These are phyloP conservation scores for Coptodon bakossiorum DNA, from an alignment of 2,113 vertebrate species.

Conservation along the genomic window DNA sequence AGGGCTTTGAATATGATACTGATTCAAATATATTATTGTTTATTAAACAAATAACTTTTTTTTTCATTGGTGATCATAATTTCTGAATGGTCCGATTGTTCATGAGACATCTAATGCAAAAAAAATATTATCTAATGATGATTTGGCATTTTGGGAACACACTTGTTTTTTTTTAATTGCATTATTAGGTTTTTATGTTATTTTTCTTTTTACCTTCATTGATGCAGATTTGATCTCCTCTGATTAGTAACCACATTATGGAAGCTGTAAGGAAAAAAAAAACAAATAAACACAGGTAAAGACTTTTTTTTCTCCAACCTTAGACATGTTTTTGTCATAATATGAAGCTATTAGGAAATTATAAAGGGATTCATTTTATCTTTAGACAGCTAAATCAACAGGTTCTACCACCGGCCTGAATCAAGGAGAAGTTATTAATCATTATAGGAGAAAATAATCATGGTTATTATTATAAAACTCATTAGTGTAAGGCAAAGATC, in stretches of 20 bases:
- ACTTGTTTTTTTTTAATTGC: fast-evolving
- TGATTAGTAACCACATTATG: background rate
- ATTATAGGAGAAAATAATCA: background rate
- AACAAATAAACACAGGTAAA: background rate
- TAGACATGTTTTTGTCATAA: background rate
- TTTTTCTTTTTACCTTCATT: background rate
- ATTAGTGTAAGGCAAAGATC: background rate
- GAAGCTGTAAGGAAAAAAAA: background rate
- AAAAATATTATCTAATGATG: background rate
- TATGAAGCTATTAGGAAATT: background rate
- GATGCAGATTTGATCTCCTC: background rate
- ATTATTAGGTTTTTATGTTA: background rate
- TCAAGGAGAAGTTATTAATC: background rate
- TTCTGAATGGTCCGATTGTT: fast-evolving
- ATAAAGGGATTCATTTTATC: background rate
- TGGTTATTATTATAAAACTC: background rate
- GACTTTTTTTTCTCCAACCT: background rate
- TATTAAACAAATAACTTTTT: background rate
- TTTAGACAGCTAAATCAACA: background rate
- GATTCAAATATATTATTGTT: background rate
- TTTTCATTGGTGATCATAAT: background rate
- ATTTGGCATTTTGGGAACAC: fast-evolving
- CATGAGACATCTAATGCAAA: background rate
- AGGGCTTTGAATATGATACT: background rate
- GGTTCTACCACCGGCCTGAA: fast-evolving